Percentiles rank a stretch among this genome's conserved stretches.
Evolutionary conservation across 2,797 vertebrate species (phyloP).

Genomic region (Xiphorhynchus erythropygius): DNA sequence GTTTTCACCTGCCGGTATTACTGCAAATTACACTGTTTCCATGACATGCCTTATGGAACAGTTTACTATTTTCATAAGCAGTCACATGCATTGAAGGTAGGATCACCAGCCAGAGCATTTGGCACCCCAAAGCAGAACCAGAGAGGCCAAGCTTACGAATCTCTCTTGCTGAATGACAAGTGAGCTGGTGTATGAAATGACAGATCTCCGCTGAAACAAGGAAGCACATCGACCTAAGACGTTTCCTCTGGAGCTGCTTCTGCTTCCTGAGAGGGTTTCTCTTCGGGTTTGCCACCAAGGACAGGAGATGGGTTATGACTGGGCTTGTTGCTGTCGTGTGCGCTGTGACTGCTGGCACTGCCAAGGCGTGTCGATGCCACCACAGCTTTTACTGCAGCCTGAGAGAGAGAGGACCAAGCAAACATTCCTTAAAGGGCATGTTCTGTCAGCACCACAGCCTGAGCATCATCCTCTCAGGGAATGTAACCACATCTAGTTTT

Average conservation of each 20-base stretch:
- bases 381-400: constrained; percentile 89
- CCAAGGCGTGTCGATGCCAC: constrained; percentile 86
- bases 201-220: background rate
- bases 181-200: constrained; percentile 65
- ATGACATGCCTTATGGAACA: constrained; percentile 77
- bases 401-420: constrained; percentile 28
- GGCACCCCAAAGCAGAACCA: constrained; percentile 71
- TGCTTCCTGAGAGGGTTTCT: constrained; percentile 28
- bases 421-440: background rate
- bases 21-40: constrained; percentile 70
- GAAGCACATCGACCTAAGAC: constrained; percentile 52
- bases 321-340: constrained; percentile 74
- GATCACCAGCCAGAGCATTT: constrained; percentile 68
- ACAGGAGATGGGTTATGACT: constrained; percentile 49
- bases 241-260: constrained; percentile 31
- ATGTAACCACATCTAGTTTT: rapidly evolving
- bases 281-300: constrained; percentile 25
- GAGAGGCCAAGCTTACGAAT: constrained; percentile 70
- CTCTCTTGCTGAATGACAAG: constrained; percentile 69
- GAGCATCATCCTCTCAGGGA: rapidly evolving
- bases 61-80: constrained; percentile 78
- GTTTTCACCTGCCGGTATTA: constrained; percentile 69
- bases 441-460: too few relatives aligned
- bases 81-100: constrained; percentile 83
- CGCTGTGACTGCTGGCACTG: constrained; percentile 78